Evolutionary conservation across 2,888 invertebrate species (phyloP), one percentile per base, ranked within the genome.

Genomic region (Masnerella sp.): DNA sequence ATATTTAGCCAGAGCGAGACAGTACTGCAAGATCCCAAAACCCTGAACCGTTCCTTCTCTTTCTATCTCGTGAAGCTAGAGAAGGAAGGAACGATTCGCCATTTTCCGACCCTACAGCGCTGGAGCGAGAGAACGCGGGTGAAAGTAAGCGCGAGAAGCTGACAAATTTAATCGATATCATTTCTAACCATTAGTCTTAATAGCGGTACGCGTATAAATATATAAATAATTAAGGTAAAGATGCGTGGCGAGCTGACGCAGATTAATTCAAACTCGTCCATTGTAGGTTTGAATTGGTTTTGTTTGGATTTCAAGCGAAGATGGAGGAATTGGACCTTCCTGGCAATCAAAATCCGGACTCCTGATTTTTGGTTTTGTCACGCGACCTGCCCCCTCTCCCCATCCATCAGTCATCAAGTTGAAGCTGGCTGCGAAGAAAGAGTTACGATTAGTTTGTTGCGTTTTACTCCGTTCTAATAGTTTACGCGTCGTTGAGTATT

Each of bases 401-500:
- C 67, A 73, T 32, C 64, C 77, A 75, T 74, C 78, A 72, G 62
- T 56, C 75, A 76, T 72, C 75, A 77, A 78, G 75, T 74, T 74
- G 36, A 76, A 79, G 74, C 68, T 81, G 79, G 78, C 78, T 78
- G 71, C 79, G 79, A 75, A 78, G 80, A 80, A 76, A 77, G 65
- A 56, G 49, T 45, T 65, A 42, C 11, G 15, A 12, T 67, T 65
- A 73, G 67, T 73, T 73, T 73, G 62, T 62, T 15, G 15, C n/a
- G n/a, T n/a, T n/a, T n/a, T n/a, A n/a, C n/a, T n/a, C n/a, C n/a
- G n/a, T n/a, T n/a, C n/a, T n/a, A n/a, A 36, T 5, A 30, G 70
- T 70, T 62, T 25, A 52, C 42, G 58, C 59, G 15, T 64, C 34
- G 52, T 71, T 65, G 12, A 51, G 25, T 22, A 49, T 58, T 49